Percentiles rank a stretch among this genome's conserved stretches.
Evolutionary conservation across 2,888 invertebrate genomes (phyloP).

Genomic region (Timandra comae): DNA sequence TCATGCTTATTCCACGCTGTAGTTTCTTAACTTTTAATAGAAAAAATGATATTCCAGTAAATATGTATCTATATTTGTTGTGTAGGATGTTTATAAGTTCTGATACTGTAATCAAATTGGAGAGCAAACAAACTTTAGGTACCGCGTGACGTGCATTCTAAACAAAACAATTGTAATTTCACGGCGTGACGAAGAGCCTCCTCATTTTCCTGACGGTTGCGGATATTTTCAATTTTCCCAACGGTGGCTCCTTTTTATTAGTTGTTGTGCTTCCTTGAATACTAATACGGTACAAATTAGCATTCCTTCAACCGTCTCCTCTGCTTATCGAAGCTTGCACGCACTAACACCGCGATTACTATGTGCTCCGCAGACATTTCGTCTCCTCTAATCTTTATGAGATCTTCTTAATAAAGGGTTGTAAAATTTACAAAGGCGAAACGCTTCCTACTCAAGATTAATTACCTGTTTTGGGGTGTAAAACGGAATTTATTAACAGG

Average conservation of each 20-base stretch:
- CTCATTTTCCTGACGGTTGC: constrained; percentile 71
- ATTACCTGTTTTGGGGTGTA: too few relatives aligned
- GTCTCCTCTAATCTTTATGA: too few relatives aligned
- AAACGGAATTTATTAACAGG: too few relatives aligned
- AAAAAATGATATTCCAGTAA: too few relatives aligned
- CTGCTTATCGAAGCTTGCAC: constrained; percentile 30
- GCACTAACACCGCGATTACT: neutral
- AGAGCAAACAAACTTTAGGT: constrained; percentile 63
- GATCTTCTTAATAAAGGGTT: too few relatives aligned
- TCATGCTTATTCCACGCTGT: too few relatives aligned
- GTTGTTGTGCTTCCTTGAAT: constrained; percentile 71
- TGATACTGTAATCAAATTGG: constrained; percentile 47
- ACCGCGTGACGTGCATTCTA: constrained; percentile 59
- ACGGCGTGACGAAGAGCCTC: constrained; percentile 62
- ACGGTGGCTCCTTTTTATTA: constrained; percentile 69
- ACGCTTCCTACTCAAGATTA: too few relatives aligned
- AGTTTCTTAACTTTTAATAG: too few relatives aligned
- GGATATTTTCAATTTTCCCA: constrained; percentile 75
- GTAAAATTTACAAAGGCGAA: too few relatives aligned
- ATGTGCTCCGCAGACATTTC: neutral
- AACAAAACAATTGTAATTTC: constrained; percentile 61
- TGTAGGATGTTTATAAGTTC: too few relatives aligned
- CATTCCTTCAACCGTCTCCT: constrained; percentile 52
- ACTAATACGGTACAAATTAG: constrained; percentile 61
- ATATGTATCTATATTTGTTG: too few relatives aligned